Percentiles rank a stretch among this genome's conserved stretches.
phyloP scores from a whole-genome alignment of 1,140 invertebrate species.

The Aleiodes sp. region DNA sequence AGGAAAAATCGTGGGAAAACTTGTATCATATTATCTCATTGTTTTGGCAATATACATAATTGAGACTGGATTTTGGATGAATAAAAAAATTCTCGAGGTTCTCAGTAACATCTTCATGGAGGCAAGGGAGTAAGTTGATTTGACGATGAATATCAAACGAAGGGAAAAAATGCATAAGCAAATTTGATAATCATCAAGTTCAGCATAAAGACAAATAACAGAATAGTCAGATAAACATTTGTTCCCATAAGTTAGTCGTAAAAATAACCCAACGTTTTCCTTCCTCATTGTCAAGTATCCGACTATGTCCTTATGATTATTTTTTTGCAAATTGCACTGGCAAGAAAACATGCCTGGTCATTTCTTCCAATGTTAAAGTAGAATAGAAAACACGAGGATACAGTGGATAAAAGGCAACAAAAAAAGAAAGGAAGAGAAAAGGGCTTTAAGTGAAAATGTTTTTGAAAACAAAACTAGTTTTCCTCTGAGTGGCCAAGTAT shows the following conservation, averaged over 20 bases:
- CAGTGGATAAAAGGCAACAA: background rate
- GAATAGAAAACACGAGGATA: background rate
- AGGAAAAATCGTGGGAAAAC: constrained; percentile 38
- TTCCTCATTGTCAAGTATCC: background rate
- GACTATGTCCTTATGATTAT: constrained; percentile 5
- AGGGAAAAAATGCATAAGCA: background rate
- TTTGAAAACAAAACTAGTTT: constrained; percentile 20
- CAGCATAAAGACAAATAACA: constrained; percentile 30
- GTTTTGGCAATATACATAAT: constrained; percentile 41
- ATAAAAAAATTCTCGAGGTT: constrained; percentile 35
- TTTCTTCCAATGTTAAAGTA: background rate
- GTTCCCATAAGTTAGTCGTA: constrained; percentile 15
- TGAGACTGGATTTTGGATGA: constrained; percentile 39
- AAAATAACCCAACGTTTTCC: constrained; percentile 18
- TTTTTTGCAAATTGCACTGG: too few relatives aligned
- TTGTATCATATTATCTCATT: constrained; percentile 44
- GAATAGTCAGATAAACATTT: constrained; percentile 24
- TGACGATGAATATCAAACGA: background rate
- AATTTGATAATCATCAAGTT: constrained; percentile 17
- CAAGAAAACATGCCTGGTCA: background rate
- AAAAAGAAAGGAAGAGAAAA: too few relatives aligned
- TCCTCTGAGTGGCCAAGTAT: constrained; percentile 4
- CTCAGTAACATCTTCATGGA: constrained; percentile 34
- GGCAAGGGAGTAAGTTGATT: constrained; percentile 32
- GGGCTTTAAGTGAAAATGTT: constrained; percentile 26